phyloP scores from a whole-genome alignment of 2,797 vertebrate genomes.

The Manis crassicaudata region DNA sequence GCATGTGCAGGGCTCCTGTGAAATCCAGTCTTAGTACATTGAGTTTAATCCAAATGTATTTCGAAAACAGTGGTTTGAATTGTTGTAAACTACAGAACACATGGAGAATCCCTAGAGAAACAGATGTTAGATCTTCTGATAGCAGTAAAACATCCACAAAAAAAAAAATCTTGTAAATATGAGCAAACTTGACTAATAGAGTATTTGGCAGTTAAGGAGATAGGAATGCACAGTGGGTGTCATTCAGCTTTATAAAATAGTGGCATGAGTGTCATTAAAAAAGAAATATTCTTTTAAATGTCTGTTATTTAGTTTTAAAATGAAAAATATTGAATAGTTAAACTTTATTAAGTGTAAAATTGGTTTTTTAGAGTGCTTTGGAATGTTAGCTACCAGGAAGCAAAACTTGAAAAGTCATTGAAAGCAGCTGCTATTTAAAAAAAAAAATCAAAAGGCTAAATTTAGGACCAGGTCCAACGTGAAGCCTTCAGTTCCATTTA shows the following conservation, averaged over 20 bases:
- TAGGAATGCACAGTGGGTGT: constrained; percentile 66
- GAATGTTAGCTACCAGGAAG: constrained; percentile 76
- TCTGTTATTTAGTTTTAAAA: constrained; percentile 85
- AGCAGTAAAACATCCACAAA: constrained; percentile 75
- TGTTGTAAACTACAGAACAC: constrained; percentile 80
- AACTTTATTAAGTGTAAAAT: constrained; percentile 88
- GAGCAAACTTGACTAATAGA: constrained; percentile 77
- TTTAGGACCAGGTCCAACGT: neutral
- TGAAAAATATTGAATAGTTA: constrained; percentile 86
- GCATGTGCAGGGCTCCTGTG: constrained; percentile 14
- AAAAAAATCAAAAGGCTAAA: neutral
- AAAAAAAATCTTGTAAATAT: constrained; percentile 69
- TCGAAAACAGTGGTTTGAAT: constrained; percentile 76
- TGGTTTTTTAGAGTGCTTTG: constrained; percentile 79
- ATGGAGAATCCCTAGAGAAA: constrained; percentile 82
- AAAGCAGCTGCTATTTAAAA: constrained; percentile 59
- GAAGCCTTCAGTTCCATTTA: neutral
- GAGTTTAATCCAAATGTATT: constrained; percentile 81
- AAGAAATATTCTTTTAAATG: constrained; percentile 78
- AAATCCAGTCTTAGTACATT: constrained; percentile 73
- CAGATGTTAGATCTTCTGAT: constrained; percentile 82
- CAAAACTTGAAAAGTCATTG: constrained; percentile 75
- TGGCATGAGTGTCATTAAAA: constrained; percentile 77
- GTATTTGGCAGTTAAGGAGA: constrained; percentile 74
- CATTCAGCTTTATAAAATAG: constrained; percentile 76